phyloP scores from a whole-genome alignment of 2,113 vertebrate genomes.

The Pardalotus punctatus region DNA sequence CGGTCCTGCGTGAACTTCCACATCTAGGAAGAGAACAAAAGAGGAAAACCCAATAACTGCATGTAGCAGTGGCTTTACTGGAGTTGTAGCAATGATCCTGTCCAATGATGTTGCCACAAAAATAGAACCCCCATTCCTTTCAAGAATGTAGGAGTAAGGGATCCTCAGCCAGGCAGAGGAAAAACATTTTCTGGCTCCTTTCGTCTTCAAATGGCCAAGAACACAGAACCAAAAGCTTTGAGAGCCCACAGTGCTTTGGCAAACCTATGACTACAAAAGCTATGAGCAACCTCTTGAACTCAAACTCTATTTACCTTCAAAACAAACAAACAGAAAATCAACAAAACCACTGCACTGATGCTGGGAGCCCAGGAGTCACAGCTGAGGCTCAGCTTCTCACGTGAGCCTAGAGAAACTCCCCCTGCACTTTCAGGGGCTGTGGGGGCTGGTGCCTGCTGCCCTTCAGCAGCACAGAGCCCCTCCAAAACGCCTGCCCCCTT shows the following conservation, averaged over 20 bases:
- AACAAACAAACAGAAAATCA: neutral
- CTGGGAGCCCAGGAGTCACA: neutral
- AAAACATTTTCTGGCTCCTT: neutral
- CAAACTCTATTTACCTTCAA: neutral
- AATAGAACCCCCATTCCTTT: neutral
- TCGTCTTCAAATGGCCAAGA: neutral
- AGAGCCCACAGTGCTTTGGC: neutral
- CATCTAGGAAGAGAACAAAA: slow-evolving; percentile 76
- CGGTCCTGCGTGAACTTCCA: slow-evolving; percentile 95
- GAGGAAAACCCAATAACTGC: neutral
- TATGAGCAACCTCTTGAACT: neutral
- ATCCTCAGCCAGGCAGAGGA: neutral
- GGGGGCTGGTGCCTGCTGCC: neutral
- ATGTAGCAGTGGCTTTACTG: neutral
- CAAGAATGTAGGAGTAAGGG: neutral
- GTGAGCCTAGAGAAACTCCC: neutral
- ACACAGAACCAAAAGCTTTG: neutral
- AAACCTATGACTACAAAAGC: neutral
- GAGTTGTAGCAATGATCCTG: neutral
- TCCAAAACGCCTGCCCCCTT: neutral
- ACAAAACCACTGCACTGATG: neutral
- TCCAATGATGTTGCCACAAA: neutral
- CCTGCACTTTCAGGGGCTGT: neutral
- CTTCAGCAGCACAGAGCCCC: neutral
- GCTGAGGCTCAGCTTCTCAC: neutral